phyloP scores from a whole-genome alignment of 1,140 invertebrate genomes.

The Aphidius ervi region DNA sequence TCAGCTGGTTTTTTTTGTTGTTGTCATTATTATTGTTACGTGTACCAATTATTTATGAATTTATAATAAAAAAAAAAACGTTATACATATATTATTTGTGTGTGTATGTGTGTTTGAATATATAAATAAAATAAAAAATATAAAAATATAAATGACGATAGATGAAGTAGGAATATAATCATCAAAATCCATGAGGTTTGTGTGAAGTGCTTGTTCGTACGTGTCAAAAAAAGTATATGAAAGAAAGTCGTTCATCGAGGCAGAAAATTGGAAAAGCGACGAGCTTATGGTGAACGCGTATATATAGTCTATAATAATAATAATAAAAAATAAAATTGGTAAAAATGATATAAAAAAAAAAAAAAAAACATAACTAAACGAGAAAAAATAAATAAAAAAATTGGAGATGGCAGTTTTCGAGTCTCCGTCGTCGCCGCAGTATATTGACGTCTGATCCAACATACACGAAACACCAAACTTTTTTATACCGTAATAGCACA shows the following conservation, averaged over 20 bases:
- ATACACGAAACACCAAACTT: conserved; percentile 41
- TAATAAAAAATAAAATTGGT: too few species aligned
- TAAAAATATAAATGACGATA: too few species aligned
- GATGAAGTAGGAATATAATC: neutral
- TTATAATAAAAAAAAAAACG: too few species aligned
- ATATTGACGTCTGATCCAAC: conserved; percentile 46
- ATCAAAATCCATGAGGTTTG: neutral
- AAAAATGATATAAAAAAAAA: too few species aligned
- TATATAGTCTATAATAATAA: too few species aligned
- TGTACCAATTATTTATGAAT: too few species aligned
- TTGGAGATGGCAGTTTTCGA: conserved; percentile 1
- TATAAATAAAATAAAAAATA: too few species aligned
- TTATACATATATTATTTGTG: too few species aligned
- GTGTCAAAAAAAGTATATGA: neutral
- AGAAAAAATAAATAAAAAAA: neutral
- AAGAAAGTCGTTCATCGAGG: conserved; percentile 4
- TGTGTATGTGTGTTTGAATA: too few species aligned
- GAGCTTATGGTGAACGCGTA: neutral
- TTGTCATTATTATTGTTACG: too few species aligned
- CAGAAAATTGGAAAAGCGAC: conserved; percentile 1
- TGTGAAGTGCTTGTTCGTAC: neutral
- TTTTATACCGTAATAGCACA: conserved; percentile 47
- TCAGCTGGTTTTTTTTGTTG: too few species aligned
- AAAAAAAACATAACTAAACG: neutral
- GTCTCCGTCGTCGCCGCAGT: conserved; percentile 16